Percentiles rank a stretch among this genome's conserved stretches.
Conservation (phyloP, 2,113 vertebrate genomes). For the Syrrhaptes paradoxus region DNA sequence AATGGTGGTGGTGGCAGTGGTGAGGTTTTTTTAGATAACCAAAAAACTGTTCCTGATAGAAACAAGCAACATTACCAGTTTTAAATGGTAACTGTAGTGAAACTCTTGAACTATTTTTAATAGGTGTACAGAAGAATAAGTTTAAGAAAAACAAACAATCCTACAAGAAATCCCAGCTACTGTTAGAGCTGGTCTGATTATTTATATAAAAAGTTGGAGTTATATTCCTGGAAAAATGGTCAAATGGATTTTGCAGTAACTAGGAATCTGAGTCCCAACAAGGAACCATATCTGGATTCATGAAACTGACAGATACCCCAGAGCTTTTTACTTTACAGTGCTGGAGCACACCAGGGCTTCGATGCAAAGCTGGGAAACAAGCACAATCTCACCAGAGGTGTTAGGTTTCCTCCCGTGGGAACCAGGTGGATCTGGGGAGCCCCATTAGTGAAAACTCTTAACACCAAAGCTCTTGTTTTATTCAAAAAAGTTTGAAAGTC, state of each 20-base stretch:
- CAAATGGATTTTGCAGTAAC: background rate
- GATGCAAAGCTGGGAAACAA: background rate
- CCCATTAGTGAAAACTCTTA: background rate
- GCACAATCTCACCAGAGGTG: rapidly evolving
- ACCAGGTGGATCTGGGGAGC: background rate
- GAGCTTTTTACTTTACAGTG: background rate
- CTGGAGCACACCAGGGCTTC: background rate
- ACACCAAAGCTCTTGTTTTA: background rate
- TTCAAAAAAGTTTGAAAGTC: background rate
- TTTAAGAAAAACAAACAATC: background rate
- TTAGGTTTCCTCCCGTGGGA: background rate
- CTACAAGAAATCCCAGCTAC: background rate
- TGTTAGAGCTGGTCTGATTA: background rate
- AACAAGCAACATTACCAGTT: background rate
- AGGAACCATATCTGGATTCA: background rate
- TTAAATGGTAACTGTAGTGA: background rate
- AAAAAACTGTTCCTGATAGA: background rate
- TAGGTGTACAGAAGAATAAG: background rate
- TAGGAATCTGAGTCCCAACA: background rate
- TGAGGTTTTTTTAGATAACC: background rate
- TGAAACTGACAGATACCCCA: background rate
- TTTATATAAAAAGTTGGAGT: background rate
- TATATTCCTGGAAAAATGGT: background rate
- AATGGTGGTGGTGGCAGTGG: background rate
- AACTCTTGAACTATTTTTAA: background rate